Conservation (phyloP, 2,888 invertebrate species). For the Tineola bisselliella region DNA sequence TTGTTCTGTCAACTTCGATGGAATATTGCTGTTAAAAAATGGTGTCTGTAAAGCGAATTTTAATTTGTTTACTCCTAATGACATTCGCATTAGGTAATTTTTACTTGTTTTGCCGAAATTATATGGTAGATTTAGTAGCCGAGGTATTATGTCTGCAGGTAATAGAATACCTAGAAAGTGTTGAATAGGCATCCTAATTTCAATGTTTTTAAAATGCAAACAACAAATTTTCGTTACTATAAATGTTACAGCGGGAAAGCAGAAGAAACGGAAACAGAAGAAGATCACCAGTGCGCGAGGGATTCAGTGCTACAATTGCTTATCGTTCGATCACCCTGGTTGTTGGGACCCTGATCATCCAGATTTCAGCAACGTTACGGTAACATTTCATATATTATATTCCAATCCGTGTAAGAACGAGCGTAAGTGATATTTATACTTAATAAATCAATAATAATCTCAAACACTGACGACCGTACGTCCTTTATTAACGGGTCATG, state of each 20-base stretch:
- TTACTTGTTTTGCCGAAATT: neutral
- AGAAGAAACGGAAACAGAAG: slow-evolving; percentile 51
- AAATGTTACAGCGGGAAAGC: slow-evolving; percentile 32
- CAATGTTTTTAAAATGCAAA: neutral
- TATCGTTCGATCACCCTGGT: slow-evolving; percentile 59
- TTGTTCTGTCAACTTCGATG: neutral
- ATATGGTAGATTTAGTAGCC: neutral
- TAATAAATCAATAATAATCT: too few relatives aligned
- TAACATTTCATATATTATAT: slow-evolving; percentile 17
- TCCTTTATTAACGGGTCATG: too few relatives aligned
- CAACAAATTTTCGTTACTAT: slow-evolving; percentile 6
- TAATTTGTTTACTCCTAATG: slow-evolving; percentile 33
- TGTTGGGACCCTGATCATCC: slow-evolving; percentile 64
- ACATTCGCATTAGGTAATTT: slow-evolving; percentile 35
- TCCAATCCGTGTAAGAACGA: too few relatives aligned
- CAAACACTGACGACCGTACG: too few relatives aligned
- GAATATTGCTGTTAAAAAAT: neutral
- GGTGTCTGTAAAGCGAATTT: slow-evolving; percentile 1
- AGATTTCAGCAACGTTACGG: slow-evolving; percentile 54
- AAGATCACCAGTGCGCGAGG: slow-evolving; percentile 50
- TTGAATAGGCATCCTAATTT: neutral
- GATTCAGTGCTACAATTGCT: slow-evolving; percentile 58
- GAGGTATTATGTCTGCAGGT: neutral
- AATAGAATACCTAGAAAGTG: neutral
- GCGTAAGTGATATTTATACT: too few relatives aligned